These are phyloP conservation scores for Drosophila chauvacae DNA, from an alignment of 1,140 invertebrate genomes.

Conservation along the genomic window DNA sequence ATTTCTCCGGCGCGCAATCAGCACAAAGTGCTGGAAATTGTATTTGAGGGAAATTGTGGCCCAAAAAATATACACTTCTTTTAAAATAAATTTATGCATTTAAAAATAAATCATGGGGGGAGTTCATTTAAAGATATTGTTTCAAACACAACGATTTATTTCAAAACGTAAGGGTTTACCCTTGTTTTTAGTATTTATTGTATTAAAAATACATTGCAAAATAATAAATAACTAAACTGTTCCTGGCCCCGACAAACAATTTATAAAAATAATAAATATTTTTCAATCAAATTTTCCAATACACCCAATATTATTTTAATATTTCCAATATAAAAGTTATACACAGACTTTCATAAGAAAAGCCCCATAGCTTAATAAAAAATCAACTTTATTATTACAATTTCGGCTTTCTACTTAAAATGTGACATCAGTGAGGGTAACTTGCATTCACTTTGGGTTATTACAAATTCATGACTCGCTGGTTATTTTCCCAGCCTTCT, in stretches of 20 bases:
- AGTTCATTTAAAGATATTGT: not conserved
- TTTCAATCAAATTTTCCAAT: no score
- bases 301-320: not conserved
- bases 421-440: conserved; percentile 10
- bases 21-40: conserved; percentile 18
- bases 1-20: conserved; percentile 29
- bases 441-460: conserved; percentile 17
- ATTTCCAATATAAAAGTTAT: not conserved
- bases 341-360: not conserved
- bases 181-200: not conserved
- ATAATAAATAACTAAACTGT: not conserved
- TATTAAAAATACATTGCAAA: not conserved
- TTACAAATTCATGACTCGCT: conserved; percentile 17
- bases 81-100: not conserved
- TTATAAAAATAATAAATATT: not conserved
- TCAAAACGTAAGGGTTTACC: no score
- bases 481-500: not conserved
- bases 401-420: conserved; percentile 1
- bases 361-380: conserved; percentile 1
- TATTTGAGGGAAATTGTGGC: not conserved
- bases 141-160: not conserved
- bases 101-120: not conserved
- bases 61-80: not conserved
- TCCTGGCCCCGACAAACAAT: not conserved
- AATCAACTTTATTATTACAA: conserved; percentile 6